Evolutionary conservation across 2,888 invertebrate genomes (phyloP).

Genomic region (Omphaloscelis lunosa): DNA sequence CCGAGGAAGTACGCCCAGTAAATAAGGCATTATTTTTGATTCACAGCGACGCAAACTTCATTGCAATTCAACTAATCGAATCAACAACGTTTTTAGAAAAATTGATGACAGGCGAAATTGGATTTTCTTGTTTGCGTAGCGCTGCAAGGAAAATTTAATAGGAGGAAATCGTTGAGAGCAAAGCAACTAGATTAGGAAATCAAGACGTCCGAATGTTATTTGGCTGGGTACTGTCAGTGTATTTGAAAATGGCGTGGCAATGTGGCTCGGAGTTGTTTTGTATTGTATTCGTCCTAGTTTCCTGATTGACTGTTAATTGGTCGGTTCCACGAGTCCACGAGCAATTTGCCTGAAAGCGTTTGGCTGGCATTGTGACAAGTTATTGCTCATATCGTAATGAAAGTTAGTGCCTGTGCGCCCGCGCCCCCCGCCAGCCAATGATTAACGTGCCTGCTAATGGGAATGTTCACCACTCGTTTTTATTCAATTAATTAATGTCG

Average conservation of each 20-base stretch:
- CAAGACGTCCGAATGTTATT: conserved; percentile 47
- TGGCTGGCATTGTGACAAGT: conserved; percentile 62
- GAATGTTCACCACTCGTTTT: conserved; percentile 66
- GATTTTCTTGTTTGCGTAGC: conserved; percentile 68
- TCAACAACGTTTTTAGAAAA: conserved; percentile 63
- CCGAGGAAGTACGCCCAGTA: conserved; percentile 45
- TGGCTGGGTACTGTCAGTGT: conserved; percentile 24
- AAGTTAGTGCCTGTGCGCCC: conserved; percentile 58
- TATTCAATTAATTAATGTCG: conserved; percentile 71
- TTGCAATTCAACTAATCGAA: conserved; percentile 59
- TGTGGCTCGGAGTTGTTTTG: conserved; percentile 22
- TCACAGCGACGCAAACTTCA: conserved; percentile 46
- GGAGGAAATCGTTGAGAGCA: conserved; percentile 64
- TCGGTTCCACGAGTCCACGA: conserved; percentile 52
- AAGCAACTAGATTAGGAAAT: conserved; percentile 65
- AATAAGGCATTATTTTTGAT: conserved; percentile 52
- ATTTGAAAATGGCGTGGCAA: conserved; percentile 21
- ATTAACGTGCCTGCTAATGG: conserved; percentile 72
- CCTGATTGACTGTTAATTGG: conserved; percentile 64
- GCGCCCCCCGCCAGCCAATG: conserved; percentile 58
- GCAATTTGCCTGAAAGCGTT: conserved; percentile 73
- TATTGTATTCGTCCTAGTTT: conserved; percentile 62
- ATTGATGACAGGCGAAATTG: conserved; percentile 70
- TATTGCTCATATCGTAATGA: conserved; percentile 72
- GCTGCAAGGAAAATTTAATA: conserved; percentile 61